Base-by-base conservation (phyloP, 2,888 invertebrate genomes). In the Sphinx pinastri region DNA sequence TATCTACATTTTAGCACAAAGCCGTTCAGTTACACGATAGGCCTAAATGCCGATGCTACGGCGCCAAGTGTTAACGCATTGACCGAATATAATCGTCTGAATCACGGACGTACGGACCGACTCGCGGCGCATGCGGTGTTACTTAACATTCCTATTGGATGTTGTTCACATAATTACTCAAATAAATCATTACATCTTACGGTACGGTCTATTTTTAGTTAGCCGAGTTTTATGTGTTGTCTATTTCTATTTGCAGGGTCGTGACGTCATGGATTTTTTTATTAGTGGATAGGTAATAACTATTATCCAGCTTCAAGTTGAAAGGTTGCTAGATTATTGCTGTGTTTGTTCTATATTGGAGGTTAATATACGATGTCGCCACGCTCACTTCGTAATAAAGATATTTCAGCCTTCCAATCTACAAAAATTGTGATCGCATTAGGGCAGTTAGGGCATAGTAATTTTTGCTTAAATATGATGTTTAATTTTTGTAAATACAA, bases 91-190 rank as follows among this genome's bases (percentile, higher is more conserved):
- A 88, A 89, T 88, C 84, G 80, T 76, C 79, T 90, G 91, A 90
- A 88, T 90, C 89, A 88, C 81, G 76, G 79, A 77, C 80, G 75
- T 72, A 76, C 84, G 47, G 19, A 47, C 63, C 16, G 16, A 16
- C 47, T 47, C 58, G 58, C 38, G 19, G 47, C 60, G 81, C 90
- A 90, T 87, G 79, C 88, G 84, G 88, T 81, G 76, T 89, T 89
- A 92, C 92, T 93, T 92, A 92, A 93, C 90, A 93, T 93, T 93
- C 92, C 91, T 88, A 84, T 86, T 79, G 82, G 81, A 88, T 87
- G 84, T 85, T 89, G 88, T 85, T 85, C 89, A 86, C 87, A 84
- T 90, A 92, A 91, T 92, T 90, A 90, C 84, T 83, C 78, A 82
- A 87, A 90, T 90, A 90, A 90, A 90, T 90, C 88, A 89, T 85